Percentiles rank a stretch among this genome's conserved stretches.
Conservation (phyloP, 2,888 invertebrate species). For the Merodon equestris region DNA sequence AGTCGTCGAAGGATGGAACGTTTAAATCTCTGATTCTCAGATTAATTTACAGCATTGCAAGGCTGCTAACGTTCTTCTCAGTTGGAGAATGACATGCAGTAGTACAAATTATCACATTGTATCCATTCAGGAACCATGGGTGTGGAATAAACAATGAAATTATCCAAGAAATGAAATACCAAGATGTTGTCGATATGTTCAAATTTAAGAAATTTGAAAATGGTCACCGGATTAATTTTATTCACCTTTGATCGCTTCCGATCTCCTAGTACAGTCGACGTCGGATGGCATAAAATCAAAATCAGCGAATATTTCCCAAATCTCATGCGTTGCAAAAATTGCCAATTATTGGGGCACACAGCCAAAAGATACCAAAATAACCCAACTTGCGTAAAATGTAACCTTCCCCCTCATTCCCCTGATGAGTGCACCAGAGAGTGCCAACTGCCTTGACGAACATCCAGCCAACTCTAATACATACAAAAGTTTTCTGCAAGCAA, state of each 20-base stretch:
- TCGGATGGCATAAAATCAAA: background rate
- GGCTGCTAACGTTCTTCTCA: too few species aligned
- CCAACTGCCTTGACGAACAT: slow-evolving; percentile 8
- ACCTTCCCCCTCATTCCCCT: slow-evolving; percentile 1
- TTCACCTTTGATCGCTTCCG: slow-evolving; percentile 13
- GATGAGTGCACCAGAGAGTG: background rate
- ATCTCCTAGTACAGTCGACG: background rate
- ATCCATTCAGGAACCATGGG: too few species aligned
- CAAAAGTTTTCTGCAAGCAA: slow-evolving; percentile 2
- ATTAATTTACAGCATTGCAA: too few species aligned
- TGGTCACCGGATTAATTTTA: background rate
- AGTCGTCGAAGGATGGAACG: too few species aligned
- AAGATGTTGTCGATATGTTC: background rate
- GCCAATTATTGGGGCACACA: slow-evolving; percentile 18
- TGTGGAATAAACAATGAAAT: too few species aligned
- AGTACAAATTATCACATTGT: too few species aligned
- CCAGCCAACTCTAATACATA: background rate
- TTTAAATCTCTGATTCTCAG: too few species aligned
- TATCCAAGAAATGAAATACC: background rate
- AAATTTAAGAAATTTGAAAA: background rate
- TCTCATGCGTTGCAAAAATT: slow-evolving; percentile 20
- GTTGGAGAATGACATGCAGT: too few species aligned
- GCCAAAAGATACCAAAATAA: slow-evolving; percentile 4
- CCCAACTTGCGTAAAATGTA: background rate
- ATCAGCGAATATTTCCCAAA: slow-evolving; percentile 1